Evolutionary conservation across 1,140 invertebrate genomes (phyloP).

Genomic region (Gonatopus flavifemur): DNA sequence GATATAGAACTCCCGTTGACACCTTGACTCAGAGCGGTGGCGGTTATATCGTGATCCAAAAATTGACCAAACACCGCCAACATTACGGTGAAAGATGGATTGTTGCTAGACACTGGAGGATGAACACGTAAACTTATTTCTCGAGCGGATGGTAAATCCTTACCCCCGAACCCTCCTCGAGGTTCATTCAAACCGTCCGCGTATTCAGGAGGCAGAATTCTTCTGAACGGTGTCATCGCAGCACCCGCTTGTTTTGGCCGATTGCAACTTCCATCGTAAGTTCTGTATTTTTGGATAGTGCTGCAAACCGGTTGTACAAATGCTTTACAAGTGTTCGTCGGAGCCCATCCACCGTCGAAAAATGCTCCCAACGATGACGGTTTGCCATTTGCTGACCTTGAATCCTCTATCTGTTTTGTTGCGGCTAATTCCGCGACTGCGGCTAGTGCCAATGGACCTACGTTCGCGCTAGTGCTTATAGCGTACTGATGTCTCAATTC

Average conservation of each 20-base stretch:
- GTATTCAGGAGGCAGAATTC: conserved; percentile 74
- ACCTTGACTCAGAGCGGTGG: conserved; percentile 75
- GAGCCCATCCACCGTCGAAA: conserved; percentile 60
- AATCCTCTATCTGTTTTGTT: conserved; percentile 59
- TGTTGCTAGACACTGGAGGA: conserved; percentile 68
- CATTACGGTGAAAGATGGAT: conserved; percentile 78
- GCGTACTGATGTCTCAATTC: conserved; percentile 70
- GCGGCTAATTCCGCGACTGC: conserved; percentile 70
- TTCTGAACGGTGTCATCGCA: conserved; percentile 74
- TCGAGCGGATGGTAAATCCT: conserved; percentile 69
- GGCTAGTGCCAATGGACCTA: conserved; percentile 63
- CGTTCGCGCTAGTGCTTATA: conserved; percentile 61
- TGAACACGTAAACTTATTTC: conserved; percentile 74
- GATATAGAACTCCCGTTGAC: conserved; percentile 66
- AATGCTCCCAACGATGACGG: conserved; percentile 47
- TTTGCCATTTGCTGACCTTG: conserved; percentile 28
- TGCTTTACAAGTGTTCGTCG: conserved; percentile 43
- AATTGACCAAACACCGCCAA: conserved; percentile 93
- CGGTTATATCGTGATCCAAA: conserved; percentile 91
- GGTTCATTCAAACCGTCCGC: conserved; percentile 76
- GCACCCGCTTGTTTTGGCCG: conserved; percentile 69
- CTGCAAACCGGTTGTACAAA: conserved; percentile 18
- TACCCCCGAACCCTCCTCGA: conserved; percentile 60
- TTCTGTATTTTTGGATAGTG: conserved; percentile 62
- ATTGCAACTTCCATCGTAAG: conserved; percentile 80